Percentiles rank a stretch among this genome's conserved stretches.
phyloP scores from a whole-genome alignment of 2,113 vertebrate species.

The Pundamilia nyererei region DNA sequence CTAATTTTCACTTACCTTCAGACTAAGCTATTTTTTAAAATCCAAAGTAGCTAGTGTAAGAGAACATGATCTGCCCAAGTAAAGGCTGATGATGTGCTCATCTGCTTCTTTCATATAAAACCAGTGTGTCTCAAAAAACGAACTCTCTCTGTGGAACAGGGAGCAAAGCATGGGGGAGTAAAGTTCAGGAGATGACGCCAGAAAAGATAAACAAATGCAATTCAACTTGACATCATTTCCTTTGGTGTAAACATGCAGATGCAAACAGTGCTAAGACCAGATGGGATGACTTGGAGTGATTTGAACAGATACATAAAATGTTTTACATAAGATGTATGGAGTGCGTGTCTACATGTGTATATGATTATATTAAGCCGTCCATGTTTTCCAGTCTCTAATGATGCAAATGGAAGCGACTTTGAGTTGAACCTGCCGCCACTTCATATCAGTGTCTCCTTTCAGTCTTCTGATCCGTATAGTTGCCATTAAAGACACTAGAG shows the following conservation, averaged over 20 bases:
- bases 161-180: not conserved
- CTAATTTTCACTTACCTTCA: not conserved
- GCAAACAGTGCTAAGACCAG: not conserved
- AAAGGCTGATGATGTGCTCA: not conserved
- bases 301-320: not conserved
- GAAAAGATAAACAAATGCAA: conserved; percentile 24
- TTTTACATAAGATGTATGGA: not conserved
- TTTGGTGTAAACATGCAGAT: not conserved
- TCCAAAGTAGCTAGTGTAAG: not conserved
- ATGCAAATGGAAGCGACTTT: not conserved
- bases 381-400: not conserved
- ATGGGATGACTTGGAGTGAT: not conserved
- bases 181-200: conserved; percentile 2
- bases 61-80: not conserved
- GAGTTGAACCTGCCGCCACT: conserved; percentile 21
- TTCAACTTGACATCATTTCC: conserved; percentile 11
- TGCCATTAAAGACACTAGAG: conserved; percentile 46
- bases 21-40: not conserved
- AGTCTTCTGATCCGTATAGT: conserved; percentile 26
- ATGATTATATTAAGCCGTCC: not conserved
- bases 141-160: not conserved
- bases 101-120: not conserved
- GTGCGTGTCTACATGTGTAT: not conserved
- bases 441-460: conserved; percentile 46
- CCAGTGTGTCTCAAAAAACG: not conserved